A percentile compares a stretch with the other conserved stretches of the same genome.
phyloP scores from a whole-genome alignment of 2,888 invertebrate species.

The Pollenia amentaria region DNA sequence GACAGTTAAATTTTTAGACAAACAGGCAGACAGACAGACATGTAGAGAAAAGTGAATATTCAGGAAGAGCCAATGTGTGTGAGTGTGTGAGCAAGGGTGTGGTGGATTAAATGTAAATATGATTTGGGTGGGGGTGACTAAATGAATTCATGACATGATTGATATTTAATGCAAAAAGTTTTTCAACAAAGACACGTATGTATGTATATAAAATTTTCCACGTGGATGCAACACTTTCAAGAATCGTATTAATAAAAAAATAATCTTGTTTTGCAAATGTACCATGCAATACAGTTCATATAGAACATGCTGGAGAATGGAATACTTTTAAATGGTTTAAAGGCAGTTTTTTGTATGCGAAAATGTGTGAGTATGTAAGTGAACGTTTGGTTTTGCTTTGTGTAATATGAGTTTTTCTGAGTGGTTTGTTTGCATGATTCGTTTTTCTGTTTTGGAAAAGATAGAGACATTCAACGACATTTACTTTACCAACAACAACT shows the following conservation, averaged over 20 bases:
- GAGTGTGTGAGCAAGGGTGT: neutral
- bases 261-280: neutral
- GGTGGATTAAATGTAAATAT: conserved; percentile 30
- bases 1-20: neutral
- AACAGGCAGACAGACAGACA: conserved; percentile 18
- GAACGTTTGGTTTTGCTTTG: too few species aligned
- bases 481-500: conserved; percentile 90
- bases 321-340: neutral
- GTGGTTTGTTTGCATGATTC: neutral
- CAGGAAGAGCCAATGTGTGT: neutral
- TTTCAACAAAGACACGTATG: conserved; percentile 24
- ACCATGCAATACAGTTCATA: conserved; percentile 42
- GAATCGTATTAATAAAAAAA: neutral
- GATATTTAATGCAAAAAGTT: conserved; percentile 51
- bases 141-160: conserved; percentile 13
- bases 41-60: conserved; percentile 16
- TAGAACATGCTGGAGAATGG: conserved; percentile 22
- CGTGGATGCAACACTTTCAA: conserved; percentile 1
- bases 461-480: conserved; percentile 83
- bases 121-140: conserved; percentile 3
- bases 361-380: neutral
- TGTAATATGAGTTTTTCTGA: neutral
- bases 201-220: conserved; percentile 1
- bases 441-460: conserved; percentile 21
- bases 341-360: neutral